Base-by-base conservation (phyloP, 1,140 invertebrate species). In the Rhagoletis pomonella region DNA sequence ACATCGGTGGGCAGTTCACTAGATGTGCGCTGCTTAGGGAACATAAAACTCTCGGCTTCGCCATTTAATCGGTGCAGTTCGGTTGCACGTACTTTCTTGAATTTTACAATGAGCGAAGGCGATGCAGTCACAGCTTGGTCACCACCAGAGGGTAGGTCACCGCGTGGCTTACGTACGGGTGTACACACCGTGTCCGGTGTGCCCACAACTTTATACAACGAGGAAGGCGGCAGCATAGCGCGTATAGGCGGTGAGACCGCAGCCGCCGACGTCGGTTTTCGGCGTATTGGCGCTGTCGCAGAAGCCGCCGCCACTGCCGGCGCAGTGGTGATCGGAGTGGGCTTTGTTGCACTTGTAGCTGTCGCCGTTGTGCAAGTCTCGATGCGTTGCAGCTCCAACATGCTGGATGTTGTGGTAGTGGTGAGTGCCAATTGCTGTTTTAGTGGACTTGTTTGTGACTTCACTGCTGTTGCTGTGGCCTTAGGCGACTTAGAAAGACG, bases 11-110 rank as follows among this genome's bases (percentile, higher is more conserved):
- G 87, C 17, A 90, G 58, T 17, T 92, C 92, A 67, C 91, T 92
- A 87, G 94, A 95, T 0, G 94, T 94, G 14, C 95, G 95, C 42
- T 55, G 95, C 94, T 88, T 95, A 0, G 96, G 95, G 91, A 97
- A 97, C 95, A 97, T 96, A 90, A 97, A 97, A 84, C 96, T 97
- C 89, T 97, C 96, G 0, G 96, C 97, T 91, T 97, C 96, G 88
- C 97, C 96, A 87, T 96, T 97, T 1, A 97, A 90, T 29, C 96
- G 94, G 0, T 95, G 95, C 29, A 97, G 89, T 92, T 97, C 96
- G 0, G 96, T 96, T 85, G 95, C 95, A 39, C 96, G 94, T 4
- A 96, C 94, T 86, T 96, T 95, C 86, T 94, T 95, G 89, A 97
- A 97, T 88, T 97, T 95, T 0, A 97, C 96, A 4, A 97, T 96